These are phyloP conservation scores for Lutjanus campechanus DNA, from an alignment of 2,797 vertebrate species.

Conservation along the genomic window DNA sequence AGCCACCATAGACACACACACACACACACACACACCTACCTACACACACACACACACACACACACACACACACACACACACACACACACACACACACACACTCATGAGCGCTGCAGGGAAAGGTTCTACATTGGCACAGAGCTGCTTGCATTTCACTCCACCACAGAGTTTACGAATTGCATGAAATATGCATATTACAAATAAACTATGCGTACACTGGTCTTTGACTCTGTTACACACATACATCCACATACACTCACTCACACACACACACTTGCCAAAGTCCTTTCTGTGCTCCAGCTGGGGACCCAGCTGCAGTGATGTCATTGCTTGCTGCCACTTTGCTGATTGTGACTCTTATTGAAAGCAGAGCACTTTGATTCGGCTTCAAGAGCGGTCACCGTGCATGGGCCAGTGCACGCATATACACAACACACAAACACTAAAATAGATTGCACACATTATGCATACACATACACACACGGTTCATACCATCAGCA, in stretches of 20 bases:
- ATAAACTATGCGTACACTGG: conserved; percentile 74
- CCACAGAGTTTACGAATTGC: conserved; percentile 64
- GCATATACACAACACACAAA: conserved; percentile 47
- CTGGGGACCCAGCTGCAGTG: conserved; percentile 93
- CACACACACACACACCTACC: conserved; percentile 41
- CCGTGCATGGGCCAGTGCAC: conserved; percentile 51
- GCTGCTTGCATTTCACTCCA: conserved; percentile 56
- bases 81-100: conserved; percentile 28
- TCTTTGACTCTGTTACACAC: conserved; percentile 64
- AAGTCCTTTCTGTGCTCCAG: conserved; percentile 83
- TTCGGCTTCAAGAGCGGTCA: conserved; percentile 83
- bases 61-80: conserved; percentile 24
- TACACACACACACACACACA: conserved; percentile 28
- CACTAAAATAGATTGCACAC: conserved; percentile 68
- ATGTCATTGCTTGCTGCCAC: conserved; percentile 92
- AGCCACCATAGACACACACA: conserved; percentile 60
- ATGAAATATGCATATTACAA: conserved; percentile 78
- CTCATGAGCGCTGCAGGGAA: conserved; percentile 36
- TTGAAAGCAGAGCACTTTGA: conserved; percentile 93
- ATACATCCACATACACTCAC: conserved; percentile 47
- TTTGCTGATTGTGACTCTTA: conserved; percentile 93
- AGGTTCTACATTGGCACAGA: conserved; percentile 57
- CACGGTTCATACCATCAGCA: conserved; percentile 60
- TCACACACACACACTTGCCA: conserved; percentile 62
- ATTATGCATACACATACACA: conserved; percentile 51